Evolutionary conservation across 2,797 vertebrate species (phyloP).

Genomic region (Benthosema pterotum): DNA sequence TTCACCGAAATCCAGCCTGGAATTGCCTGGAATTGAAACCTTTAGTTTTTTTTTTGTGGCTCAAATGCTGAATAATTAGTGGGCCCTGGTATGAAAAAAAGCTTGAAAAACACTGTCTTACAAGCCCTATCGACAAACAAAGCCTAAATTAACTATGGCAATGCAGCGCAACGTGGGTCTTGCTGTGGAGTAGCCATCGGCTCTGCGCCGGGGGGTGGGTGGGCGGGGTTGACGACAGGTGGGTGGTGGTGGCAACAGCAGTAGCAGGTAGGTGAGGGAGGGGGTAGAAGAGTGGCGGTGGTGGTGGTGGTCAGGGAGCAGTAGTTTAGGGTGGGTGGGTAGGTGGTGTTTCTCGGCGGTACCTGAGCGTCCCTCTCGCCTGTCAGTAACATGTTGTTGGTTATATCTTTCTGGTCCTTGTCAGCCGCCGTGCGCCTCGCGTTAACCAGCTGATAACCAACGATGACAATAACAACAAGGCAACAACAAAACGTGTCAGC

Average conservation of each 20-base stretch:
- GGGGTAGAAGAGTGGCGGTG: constrained; percentile 46
- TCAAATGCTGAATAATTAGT: no score
- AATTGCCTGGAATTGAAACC: no score
- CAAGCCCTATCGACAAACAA: no score
- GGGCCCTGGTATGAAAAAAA: no score
- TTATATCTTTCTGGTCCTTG: constrained; percentile 99
- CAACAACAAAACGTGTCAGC: constrained; percentile 69
- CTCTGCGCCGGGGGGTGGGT: constrained; percentile 34
- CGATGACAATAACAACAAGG: constrained; percentile 58
- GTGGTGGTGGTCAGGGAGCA: constrained; percentile 58
- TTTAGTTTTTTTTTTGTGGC: no score
- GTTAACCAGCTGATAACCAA: constrained; percentile 94
- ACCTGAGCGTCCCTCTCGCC: constrained; percentile 98
- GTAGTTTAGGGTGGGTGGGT: constrained; percentile 19
- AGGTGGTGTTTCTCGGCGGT: constrained; percentile 69
- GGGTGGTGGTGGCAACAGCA: constrained; percentile 37
- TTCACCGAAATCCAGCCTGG: no score
- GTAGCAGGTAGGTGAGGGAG: constrained; percentile 27
- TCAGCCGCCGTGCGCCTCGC: constrained; percentile 95
- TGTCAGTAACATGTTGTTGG: constrained; percentile 99
- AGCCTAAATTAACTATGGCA: neutral
- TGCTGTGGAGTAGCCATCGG: constrained; percentile 69
- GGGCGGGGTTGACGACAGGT: constrained; percentile 70
- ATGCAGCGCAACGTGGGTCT: constrained; percentile 35
- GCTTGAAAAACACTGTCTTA: no score